These are phyloP conservation scores for Agriopis marginaria DNA, from an alignment of 2,888 invertebrate species.

Conservation along the genomic window DNA sequence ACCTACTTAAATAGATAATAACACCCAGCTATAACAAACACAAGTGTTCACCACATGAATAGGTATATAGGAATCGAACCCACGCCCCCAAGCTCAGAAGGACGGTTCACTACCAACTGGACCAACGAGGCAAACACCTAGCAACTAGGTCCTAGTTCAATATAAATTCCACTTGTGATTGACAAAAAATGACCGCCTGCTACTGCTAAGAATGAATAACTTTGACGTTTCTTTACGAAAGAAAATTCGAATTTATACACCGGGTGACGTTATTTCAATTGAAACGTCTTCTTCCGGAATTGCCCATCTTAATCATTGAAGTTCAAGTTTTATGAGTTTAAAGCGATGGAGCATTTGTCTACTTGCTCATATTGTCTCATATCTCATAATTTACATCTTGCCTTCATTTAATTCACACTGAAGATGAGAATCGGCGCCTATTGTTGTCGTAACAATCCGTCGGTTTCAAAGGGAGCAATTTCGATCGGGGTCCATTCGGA, in stretches of 20 bases:
- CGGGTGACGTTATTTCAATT: slow-evolving; percentile 10
- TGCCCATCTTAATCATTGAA: slow-evolving; percentile 10
- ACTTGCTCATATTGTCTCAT: neutral
- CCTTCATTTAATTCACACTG: slow-evolving; percentile 16
- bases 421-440: slow-evolving; percentile 17
- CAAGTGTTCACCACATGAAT: too few species aligned
- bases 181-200: slow-evolving; percentile 45
- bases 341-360: too few species aligned
- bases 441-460: slow-evolving; percentile 22
- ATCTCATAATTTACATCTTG: slow-evolving; percentile 1
- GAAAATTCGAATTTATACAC: slow-evolving; percentile 34
- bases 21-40: too few species aligned
- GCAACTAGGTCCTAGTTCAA: too few species aligned
- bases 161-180: slow-evolving; percentile 46
- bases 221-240: slow-evolving; percentile 28
- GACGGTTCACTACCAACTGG: too few species aligned
- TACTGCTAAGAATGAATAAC: slow-evolving; percentile 36
- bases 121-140: slow-evolving; percentile 20
- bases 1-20: too few species aligned
- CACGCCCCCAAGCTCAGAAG: too few species aligned
- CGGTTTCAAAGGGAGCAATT: slow-evolving; percentile 31
- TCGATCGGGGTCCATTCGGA: slow-evolving; percentile 21
- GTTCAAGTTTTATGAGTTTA: neutral
- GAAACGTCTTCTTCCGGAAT: slow-evolving; percentile 29
- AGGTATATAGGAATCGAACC: too few species aligned